Conservation (phyloP, 2,113 vertebrate species). For the Gymnocephalus cernua region DNA sequence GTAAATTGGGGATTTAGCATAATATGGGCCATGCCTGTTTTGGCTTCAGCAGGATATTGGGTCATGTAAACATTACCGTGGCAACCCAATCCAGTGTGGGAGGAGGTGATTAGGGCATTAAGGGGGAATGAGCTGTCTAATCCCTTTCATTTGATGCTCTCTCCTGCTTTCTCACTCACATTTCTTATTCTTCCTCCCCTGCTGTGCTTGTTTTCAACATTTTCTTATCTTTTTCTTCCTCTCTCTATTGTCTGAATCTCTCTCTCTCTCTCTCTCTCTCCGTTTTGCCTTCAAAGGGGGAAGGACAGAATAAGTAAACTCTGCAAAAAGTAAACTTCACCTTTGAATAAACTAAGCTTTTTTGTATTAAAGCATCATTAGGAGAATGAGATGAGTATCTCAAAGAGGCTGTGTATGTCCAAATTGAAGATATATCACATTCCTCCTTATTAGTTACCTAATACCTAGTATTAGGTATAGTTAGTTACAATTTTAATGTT, state of each 20-base stretch:
- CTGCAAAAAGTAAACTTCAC: neutral
- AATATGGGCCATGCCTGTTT: conserved; percentile 76
- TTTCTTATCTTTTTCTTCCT: conserved; percentile 13
- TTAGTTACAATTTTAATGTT: neutral
- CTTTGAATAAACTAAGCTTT: neutral
- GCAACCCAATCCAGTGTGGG: conserved; percentile 74
- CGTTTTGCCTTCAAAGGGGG: conserved; percentile 40
- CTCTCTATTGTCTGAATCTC: neutral
- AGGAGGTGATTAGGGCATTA: conserved; percentile 81
- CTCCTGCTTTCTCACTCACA: conserved; percentile 25
- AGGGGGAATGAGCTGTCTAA: conserved; percentile 76
- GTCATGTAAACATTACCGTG: conserved; percentile 76
- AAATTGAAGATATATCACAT: no score
- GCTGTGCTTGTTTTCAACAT: conserved; percentile 25
- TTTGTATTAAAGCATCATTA: no score
- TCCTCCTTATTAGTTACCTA: neutral
- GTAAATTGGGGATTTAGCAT: conserved; percentile 77
- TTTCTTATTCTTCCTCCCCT: conserved; percentile 12
- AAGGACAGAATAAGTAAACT: neutral
- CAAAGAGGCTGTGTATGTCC: no score
- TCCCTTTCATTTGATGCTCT: conserved; percentile 80
- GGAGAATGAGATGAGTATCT: no score
- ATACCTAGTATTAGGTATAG: neutral
- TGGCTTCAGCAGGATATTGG: conserved; percentile 66
- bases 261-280: neutral